These are phyloP conservation scores for Drosophila melanosoma DNA, from an alignment of 2,888 invertebrate genomes.

Conservation along the genomic window DNA sequence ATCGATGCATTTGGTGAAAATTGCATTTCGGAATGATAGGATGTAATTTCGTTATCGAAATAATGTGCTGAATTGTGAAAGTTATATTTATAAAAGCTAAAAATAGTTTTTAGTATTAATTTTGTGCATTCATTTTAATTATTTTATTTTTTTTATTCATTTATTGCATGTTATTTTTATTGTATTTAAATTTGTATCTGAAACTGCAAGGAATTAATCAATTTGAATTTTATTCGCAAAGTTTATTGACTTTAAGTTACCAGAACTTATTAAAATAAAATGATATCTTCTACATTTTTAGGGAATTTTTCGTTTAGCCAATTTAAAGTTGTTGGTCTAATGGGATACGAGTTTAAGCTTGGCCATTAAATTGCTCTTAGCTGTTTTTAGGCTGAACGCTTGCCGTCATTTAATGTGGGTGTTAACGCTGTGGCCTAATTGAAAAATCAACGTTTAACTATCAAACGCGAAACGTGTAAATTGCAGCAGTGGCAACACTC, in stretches of 20 bases:
- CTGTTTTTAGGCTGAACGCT: slow-evolving; percentile 23
- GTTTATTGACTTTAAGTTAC: neutral
- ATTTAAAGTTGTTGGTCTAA: neutral
- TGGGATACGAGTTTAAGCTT: neutral
- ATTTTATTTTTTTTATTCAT: neutral
- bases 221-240: neutral
- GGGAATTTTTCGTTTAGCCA: neutral
- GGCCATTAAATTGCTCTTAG: neutral
- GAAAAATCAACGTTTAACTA: slow-evolving; percentile 72
- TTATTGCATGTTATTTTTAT: neutral
- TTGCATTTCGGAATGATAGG: slow-evolving; percentile 1
- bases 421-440: slow-evolving; percentile 69
- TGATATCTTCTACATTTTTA: no score
- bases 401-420: slow-evolving; percentile 40
- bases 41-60: slow-evolving; percentile 5
- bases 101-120: neutral
- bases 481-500: slow-evolving; percentile 42
- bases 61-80: neutral
- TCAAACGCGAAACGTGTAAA: slow-evolving; percentile 54
- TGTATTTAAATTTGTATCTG: neutral
- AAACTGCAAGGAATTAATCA: neutral
- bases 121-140: neutral
- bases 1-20: slow-evolving; percentile 3
- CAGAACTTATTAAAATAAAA: no score
- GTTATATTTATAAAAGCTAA: neutral